These are phyloP conservation scores for Agraylea sexmaculata DNA, from an alignment of 1,140 invertebrate genomes.

Conservation along the genomic window DNA sequence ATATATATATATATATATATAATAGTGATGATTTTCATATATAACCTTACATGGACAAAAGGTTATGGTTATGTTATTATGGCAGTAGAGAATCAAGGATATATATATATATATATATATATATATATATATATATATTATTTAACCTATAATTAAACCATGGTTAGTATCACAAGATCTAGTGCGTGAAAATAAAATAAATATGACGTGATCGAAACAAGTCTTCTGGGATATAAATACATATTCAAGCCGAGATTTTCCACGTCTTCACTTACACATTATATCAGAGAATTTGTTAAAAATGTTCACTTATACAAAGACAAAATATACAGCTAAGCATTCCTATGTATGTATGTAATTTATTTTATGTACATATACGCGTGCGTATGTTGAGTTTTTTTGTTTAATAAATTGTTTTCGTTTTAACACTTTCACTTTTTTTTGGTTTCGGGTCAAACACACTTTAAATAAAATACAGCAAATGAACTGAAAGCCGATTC, in stretches of 20 bases:
- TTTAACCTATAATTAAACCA: slow-evolving; percentile 23
- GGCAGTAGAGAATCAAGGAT: background rate
- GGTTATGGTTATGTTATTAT: background rate
- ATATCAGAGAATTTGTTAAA: slow-evolving; percentile 19
- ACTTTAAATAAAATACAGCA: too few species aligned
- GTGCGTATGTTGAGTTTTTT: too few species aligned
- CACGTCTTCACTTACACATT: background rate
- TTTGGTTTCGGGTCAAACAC: too few species aligned
- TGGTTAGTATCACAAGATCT: slow-evolving; percentile 4
- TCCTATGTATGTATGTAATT: slow-evolving; percentile 6
- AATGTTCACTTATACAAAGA: slow-evolving; percentile 18
- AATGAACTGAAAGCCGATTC: too few species aligned
- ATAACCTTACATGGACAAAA: too few species aligned
- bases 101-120: slow-evolving; percentile 4
- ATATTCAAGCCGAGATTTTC: background rate
- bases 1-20: too few species aligned
- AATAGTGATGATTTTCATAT: too few species aligned
- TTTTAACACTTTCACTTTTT: too few species aligned
- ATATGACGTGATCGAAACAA: background rate
- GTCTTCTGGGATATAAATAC: too few species aligned
- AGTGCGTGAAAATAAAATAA: slow-evolving; percentile 4
- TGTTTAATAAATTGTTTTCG: too few species aligned
- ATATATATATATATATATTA: slow-evolving; percentile 28
- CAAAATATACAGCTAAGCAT: slow-evolving; percentile 8
- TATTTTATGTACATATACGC: slow-evolving; percentile 2